Conservation (phyloP, 2,113 vertebrate species). For the Thamnophis sirtalis region DNA sequence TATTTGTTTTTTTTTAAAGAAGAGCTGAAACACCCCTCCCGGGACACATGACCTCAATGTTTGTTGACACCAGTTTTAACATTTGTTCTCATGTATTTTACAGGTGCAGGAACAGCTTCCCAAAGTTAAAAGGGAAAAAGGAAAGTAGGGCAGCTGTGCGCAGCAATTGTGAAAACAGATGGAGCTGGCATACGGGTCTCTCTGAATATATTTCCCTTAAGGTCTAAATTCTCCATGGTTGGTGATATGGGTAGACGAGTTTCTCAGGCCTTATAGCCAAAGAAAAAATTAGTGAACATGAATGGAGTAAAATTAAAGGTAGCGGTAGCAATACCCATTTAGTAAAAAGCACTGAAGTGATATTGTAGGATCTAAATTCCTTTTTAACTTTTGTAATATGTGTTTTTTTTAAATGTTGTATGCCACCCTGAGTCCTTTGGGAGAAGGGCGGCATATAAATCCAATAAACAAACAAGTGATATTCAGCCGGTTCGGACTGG, state of each 20-base stretch:
- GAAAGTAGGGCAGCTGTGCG: neutral
- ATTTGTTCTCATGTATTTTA: neutral
- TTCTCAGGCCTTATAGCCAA: constrained; percentile 1
- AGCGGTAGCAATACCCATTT: neutral
- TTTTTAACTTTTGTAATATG: too few relatives aligned
- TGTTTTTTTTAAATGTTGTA: too few relatives aligned
- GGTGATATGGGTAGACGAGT: neutral
- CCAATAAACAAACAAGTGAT: too few relatives aligned
- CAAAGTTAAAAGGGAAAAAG: neutral
- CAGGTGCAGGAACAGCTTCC: neutral
- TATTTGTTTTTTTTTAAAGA: neutral
- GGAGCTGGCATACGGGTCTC: neutral
- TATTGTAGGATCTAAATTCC: too few relatives aligned
- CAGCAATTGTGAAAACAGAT: neutral
- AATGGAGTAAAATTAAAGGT: neutral
- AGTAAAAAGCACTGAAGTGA: neutral
- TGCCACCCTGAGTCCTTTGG: too few relatives aligned
- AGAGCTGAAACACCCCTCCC: neutral
- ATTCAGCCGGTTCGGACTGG: too few relatives aligned
- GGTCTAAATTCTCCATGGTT: neutral
- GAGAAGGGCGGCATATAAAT: too few relatives aligned
- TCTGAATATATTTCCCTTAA: neutral
- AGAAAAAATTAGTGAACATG: neutral
- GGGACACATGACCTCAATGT: neutral
- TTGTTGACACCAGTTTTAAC: neutral